Evolutionary conservation across 37 sponge, comb jelly and placozoan genomes (phyloP), one percentile per base, ranked within the genome.

Genomic region (Aplysina aerophoba): DNA sequence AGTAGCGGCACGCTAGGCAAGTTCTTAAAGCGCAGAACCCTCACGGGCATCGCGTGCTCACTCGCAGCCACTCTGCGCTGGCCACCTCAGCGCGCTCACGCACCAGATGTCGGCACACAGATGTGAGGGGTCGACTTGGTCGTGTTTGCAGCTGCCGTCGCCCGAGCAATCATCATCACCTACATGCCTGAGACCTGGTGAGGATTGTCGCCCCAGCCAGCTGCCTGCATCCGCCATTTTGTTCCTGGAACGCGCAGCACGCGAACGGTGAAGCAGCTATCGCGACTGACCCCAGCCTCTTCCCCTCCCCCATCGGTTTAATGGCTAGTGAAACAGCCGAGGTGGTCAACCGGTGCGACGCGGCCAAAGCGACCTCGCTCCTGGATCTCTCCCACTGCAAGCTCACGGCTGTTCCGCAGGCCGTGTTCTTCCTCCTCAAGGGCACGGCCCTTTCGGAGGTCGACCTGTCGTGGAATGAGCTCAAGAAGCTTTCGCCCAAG

Each of bases 371-470:
- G 15, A 59, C 87, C 8, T 5, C 60, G 4, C 33, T 35, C 21
- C 67, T 93, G 35, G 59, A 65, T 33, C 85, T 93, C 60, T 68
- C 63, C 72, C 17, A 68, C 4, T 93, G 93, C 80, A 89, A 69
- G 11, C 75, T 93, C 53, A 86, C 72, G 3, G 82, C 88, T 59
- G 60, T 93, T 39, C 93, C 93, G 1, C 89, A 93, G 16, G 90
- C 93, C 37, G 84, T 93, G 37, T 93, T 88, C 82, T 84, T 93
- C 64, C 67, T 93, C 0, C 30, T 93, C 81, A 89, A 84, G 37
- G 88, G 79, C 0, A 66, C 86, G 6, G 73, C 86, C 35, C 63
- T 94, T 41, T 20, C 83, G 69, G 75, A 56, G 63, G 81, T 91
- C 31, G 59, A 66, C 65, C 73, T 91, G 66, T 78, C 91, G 30